These are phyloP conservation scores for Pseudonaja textilis DNA, from an alignment of 2,113 vertebrate species.

Conservation along the genomic window DNA sequence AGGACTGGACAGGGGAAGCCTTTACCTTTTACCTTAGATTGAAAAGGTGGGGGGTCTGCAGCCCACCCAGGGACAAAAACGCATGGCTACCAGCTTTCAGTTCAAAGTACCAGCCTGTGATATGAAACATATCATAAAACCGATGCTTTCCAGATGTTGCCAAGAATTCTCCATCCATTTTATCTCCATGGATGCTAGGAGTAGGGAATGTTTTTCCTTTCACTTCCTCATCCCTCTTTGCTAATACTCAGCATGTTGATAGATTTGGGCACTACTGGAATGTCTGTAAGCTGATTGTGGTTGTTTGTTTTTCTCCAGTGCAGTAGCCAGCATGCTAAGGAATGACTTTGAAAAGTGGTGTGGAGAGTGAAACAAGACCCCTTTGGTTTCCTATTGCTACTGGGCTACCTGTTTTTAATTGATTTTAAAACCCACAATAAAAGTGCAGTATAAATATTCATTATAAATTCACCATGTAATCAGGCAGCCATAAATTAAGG, in stretches of 20 bases:
- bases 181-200: constrained; percentile 59
- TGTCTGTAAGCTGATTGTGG: not conserved
- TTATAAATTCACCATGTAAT: not conserved
- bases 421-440: not conserved
- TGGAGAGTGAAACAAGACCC: not conserved
- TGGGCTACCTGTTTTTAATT: not conserved
- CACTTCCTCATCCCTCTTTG: accelerated
- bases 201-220: not conserved
- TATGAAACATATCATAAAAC: constrained; percentile 68
- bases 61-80: constrained; percentile 73
- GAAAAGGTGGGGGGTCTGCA: constrained; percentile 61
- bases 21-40: constrained; percentile 45
- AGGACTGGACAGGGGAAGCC: not conserved
- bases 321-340: not conserved
- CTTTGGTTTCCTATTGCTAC: not conserved
- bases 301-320: not conserved
- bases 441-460: not conserved
- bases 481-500: not conserved
- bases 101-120: constrained; percentile 73
- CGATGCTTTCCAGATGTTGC: constrained; percentile 75
- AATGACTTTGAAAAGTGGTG: not conserved
- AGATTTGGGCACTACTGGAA: not conserved
- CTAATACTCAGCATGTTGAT: not conserved
- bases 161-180: constrained; percentile 15
- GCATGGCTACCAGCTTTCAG: constrained; percentile 63